Base-by-base conservation (phyloP, 2,888 invertebrate genomes). In the Stegophylla sp. region DNA sequence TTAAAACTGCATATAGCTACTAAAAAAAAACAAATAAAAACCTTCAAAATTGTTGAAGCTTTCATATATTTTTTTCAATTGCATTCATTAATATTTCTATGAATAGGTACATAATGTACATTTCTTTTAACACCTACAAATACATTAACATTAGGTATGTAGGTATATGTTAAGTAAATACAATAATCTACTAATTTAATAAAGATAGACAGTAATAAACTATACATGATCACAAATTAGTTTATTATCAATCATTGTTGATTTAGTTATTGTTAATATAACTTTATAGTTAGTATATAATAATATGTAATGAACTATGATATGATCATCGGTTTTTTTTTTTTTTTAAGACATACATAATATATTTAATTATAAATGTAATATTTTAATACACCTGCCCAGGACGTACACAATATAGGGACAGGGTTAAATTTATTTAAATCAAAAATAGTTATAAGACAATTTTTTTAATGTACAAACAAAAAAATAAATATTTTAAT, bases 241-340 rank as follows among this genome's bases (percentile, higher is more conserved):
- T 41, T 23, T 15, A 72, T 56, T 72, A 48, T 48, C 48, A 20
- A 15, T 10, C 4, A 20, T 45, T 45, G 7, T 12, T 43, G 4
- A 69, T 34, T 53, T 69, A 67, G 20, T 28, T 28, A 26, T 45
- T 71, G 53, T 71, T 13, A 20, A 53, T n/a, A 53, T 71, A 20
- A 53, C 5, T 34, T 34, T 5, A 34, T 34, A 34, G 34, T 34
- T 34, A 5, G 34, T 34, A 5, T 7, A 34, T 34, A 34, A 34
- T 34, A 34, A 34, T 34, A 34, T 34, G 7, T 7, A 7, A 34
- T 34, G 34, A 34, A 34, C 34, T 7, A 34, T 5, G 34, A 34
- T 7, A 34, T 5, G 34, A 34, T 34, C 7, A 34, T 34, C 34
- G 4, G 7, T 34, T 5, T n/a, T n/a, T n/a, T n/a, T n/a, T n/a